These are phyloP conservation scores for Lineus longissimus DNA, from an alignment of 1,140 invertebrate species.

Conservation along the genomic window DNA sequence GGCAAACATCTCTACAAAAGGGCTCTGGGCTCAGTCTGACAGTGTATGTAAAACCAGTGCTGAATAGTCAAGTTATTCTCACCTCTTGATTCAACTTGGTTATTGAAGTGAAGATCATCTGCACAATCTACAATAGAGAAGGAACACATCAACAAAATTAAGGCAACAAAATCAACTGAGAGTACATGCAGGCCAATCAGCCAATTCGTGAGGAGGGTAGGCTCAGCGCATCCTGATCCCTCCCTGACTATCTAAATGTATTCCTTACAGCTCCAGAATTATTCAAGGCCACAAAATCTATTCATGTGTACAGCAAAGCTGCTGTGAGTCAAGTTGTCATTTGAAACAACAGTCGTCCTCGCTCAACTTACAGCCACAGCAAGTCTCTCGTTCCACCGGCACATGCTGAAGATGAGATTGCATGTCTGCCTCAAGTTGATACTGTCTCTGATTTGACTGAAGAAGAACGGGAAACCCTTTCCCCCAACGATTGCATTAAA, in stretches of 20 bases:
- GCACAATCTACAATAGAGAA: constrained; percentile 62
- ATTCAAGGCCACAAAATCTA: too few species aligned
- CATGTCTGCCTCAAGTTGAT: constrained; percentile 88
- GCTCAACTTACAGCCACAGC: constrained; percentile 58
- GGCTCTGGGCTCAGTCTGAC: too few species aligned
- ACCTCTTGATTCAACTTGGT: constrained; percentile 79
- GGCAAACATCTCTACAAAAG: too few species aligned
- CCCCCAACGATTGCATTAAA: constrained; percentile 78
- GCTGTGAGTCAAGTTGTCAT: too few species aligned
- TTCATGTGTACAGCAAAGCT: too few species aligned
- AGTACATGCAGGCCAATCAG: constrained; percentile 4
- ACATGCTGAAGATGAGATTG: constrained; percentile 85
- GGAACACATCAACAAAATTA: not conserved
- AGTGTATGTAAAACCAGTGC: too few species aligned
- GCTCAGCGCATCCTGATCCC: too few species aligned
- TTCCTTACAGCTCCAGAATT: too few species aligned
- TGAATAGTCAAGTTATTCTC: too few species aligned
- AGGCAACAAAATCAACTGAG: not conserved
- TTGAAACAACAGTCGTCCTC: too few species aligned
- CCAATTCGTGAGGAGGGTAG: too few species aligned
- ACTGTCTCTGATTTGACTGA: constrained; percentile 89
- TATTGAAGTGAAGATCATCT: constrained; percentile 84
- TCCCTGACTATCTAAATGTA: too few species aligned
- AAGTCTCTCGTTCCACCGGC: constrained; percentile 81
- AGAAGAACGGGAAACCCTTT: constrained; percentile 89